Conservation (phyloP, 2,113 vertebrate genomes). For the Acrocephalus kingi region DNA sequence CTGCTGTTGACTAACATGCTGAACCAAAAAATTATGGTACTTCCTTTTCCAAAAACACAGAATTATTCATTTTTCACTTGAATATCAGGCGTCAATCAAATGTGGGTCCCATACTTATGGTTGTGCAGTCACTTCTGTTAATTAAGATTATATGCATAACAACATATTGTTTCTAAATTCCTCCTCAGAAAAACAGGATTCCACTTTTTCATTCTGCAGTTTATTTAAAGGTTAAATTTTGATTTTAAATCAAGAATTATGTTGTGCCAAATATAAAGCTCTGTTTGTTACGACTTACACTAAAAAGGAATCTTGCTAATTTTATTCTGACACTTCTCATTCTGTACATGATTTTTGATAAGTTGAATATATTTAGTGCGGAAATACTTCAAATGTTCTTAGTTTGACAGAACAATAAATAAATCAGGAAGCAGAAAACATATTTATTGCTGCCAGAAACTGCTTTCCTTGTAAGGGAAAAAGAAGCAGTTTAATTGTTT, state of each 20-base stretch:
- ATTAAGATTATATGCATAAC: neutral
- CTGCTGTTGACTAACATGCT: neutral
- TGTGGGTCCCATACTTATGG: neutral
- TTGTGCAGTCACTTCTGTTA: neutral
- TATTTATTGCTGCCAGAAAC: neutral
- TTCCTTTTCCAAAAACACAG: neutral
- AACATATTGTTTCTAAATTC: constrained; percentile 15
- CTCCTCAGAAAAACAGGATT: neutral
- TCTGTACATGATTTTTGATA: constrained; percentile 17
- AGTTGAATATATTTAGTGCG: constrained; percentile 8
- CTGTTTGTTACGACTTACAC: constrained; percentile 40
- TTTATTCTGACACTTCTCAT: constrained; percentile 39
- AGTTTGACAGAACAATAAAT: constrained; percentile 41
- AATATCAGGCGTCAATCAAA: constrained; percentile 47
- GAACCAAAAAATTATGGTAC: neutral
- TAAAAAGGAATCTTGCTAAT: constrained; percentile 12
- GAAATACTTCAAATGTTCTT: constrained; percentile 33
- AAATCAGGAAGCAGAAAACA: constrained; percentile 21
- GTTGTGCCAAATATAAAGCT: neutral
- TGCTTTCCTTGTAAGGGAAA: neutral
- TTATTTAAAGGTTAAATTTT: constrained; percentile 29
- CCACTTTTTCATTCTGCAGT: neutral
- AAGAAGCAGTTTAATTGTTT: neutral
- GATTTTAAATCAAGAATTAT: neutral
- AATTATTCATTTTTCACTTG: constrained; percentile 20